A percentile compares a stretch with the other conserved stretches of the same genome.
phyloP scores from a whole-genome alignment of 2,797 vertebrate genomes.

The Benthosema pterotum region DNA sequence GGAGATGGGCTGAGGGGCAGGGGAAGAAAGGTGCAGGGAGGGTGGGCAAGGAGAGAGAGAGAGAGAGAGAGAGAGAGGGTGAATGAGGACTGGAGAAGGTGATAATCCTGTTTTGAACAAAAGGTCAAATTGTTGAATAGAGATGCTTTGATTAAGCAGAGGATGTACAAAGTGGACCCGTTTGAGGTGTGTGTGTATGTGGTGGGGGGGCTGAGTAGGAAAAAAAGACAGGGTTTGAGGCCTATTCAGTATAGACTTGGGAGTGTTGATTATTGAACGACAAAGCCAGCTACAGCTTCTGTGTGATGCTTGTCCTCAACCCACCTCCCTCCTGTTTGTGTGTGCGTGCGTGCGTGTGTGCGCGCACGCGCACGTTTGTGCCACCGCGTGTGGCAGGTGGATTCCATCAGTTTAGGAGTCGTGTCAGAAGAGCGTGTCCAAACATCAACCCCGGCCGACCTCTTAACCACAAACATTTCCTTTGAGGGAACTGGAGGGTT shows the following conservation, averaged over 20 bases:
- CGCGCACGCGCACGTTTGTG: neutral
- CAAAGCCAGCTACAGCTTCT: slow-evolving; percentile 90
- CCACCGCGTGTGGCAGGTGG: slow-evolving; percentile 29
- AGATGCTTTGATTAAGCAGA: slow-evolving; percentile 99
- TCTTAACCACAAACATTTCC: too few species aligned
- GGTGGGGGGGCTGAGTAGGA: neutral
- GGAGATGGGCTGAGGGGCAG: slow-evolving; percentile 90
- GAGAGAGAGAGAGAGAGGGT: slow-evolving; percentile 63
- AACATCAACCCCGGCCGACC: neutral
- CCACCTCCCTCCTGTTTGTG: slow-evolving; percentile 5
- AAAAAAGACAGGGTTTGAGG: slow-evolving; percentile 53
- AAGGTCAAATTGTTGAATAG: slow-evolving; percentile 99
- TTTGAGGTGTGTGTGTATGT: slow-evolving; percentile 2
- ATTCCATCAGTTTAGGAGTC: slow-evolving; percentile 52
- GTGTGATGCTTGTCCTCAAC: slow-evolving; percentile 2
- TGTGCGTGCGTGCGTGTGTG: slow-evolving; percentile 10
- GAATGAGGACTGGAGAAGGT: slow-evolving; percentile 88
- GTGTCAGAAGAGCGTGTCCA: slow-evolving; percentile 12
- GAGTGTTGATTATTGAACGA: slow-evolving; percentile 91
- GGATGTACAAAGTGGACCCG: slow-evolving; percentile 98
- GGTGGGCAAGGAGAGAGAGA: slow-evolving; percentile 37
- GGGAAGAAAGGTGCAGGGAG: slow-evolving; percentile 26
- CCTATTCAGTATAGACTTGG: slow-evolving; percentile 52
- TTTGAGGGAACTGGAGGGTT: too few species aligned
- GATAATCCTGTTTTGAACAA: slow-evolving; percentile 99